Evolutionary conservation across 2,113 vertebrate genomes (phyloP).

Genomic region (Mesoclemmys tuberculata): DNA sequence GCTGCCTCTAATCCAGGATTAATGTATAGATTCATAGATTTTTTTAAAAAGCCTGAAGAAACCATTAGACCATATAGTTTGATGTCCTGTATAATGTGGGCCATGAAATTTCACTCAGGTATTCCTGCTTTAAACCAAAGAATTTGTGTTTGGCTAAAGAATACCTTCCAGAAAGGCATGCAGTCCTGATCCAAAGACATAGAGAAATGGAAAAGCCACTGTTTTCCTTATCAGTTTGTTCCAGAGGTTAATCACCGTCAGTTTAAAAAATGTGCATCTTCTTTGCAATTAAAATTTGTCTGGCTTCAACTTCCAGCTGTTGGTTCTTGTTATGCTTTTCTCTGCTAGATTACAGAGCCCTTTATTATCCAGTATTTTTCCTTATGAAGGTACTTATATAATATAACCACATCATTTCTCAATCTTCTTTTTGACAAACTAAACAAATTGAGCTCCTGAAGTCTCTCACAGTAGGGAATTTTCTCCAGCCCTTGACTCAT

Average conservation of each 20-base stretch:
- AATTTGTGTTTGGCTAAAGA: not conserved
- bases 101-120: not conserved
- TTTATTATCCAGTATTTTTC: not conserved
- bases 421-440: not conserved
- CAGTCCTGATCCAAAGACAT: not conserved
- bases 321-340: not conserved
- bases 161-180: accelerated
- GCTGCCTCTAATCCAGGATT: not conserved
- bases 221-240: not conserved
- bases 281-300: not conserved
- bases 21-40: not conserved
- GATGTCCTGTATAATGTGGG: not conserved
- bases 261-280: not conserved
- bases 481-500: not conserved
- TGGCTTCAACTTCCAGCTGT: not conserved
- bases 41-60: not conserved
- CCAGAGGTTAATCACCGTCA: not conserved
- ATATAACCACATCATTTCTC: not conserved
- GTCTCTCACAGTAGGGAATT: not conserved
- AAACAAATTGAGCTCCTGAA: not conserved
- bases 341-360: not conserved
- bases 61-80: not conserved
- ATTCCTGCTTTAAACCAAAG: accelerated
- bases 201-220: not conserved
- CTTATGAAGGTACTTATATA: not conserved